Evolutionary conservation across 2,797 vertebrate species (phyloP), one percentile per base, ranked within the genome.

Genomic region (Sebastes alutus): DNA sequence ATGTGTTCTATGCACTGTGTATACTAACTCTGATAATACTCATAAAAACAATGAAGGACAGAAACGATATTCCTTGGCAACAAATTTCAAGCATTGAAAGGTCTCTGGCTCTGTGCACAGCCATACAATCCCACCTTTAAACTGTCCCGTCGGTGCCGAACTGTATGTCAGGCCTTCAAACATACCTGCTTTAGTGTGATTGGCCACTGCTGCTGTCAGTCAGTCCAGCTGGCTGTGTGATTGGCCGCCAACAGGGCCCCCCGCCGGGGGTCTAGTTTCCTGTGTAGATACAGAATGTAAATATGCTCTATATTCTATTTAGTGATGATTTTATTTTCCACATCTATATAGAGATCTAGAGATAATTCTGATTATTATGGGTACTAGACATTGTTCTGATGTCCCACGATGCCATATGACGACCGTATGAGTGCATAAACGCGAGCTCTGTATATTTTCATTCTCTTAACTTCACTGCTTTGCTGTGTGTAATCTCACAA

Each of bases 241-340:
- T 61, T 62, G 88, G 81, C 80, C 72, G 63, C 27, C 56, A 32
- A 63, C 23, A 8, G 67, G 73, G 52, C 72, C 86, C 27, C 11
- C 16, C 2, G 42, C 16, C 2, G 49, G 63, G 63, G 77, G 49
- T 84, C 59, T 80, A 65, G 73, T 65, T 67, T 88, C 77, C 66
- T 88, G 81, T 94, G 87, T 93, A 93, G 84, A 90, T 93, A 89
- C 87, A 88, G 72, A 92, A 91, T 95, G 93, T 95, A 95, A 91
- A 94, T 90, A 93, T 64, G 62, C 88, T 93, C 84, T 90, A 92
- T 92, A 93, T 89, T 90, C 88, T 91, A 91, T 79, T 84, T 78
- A 92, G 82, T 58, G 49, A 89, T 56, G 29, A 88, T 87, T 93
- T 90, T 92, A 89, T 92, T 92, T 93, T 93, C 88, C 86, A 93